Evolutionary conservation across 2,797 vertebrate genomes (phyloP).

Genomic region (Etheostoma perlongum): DNA sequence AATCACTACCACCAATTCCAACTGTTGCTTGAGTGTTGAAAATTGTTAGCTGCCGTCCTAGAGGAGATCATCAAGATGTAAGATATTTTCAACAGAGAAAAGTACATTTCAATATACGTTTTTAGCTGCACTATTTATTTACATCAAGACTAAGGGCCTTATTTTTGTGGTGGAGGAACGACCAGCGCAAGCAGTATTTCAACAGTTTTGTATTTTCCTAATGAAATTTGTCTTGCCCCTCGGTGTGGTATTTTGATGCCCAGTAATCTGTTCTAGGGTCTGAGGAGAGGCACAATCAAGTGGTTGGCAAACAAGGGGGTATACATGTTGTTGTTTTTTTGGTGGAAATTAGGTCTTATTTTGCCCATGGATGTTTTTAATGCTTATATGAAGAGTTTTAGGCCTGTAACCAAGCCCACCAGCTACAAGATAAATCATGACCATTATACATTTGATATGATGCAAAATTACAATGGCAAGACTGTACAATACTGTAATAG

Average conservation of each 20-base stretch:
- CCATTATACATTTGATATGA: too few species aligned
- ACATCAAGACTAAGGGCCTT: neutral
- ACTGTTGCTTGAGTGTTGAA: constrained; percentile 99
- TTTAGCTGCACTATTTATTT: neutral
- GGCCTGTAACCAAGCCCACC: too few species aligned
- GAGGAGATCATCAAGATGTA: constrained; percentile 57
- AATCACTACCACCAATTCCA: constrained; percentile 94
- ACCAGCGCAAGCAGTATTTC: neutral
- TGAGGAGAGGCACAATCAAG: neutral
- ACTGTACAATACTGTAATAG: too few species aligned
- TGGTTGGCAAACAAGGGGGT: neutral
- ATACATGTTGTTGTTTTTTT: neutral
- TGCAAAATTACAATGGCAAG: too few species aligned
- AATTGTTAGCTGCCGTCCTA: constrained; percentile 98
- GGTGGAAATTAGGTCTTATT: neutral
- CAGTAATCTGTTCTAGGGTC: neutral
- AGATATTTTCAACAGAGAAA: constrained; percentile 22
- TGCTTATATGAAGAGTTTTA: too few species aligned
- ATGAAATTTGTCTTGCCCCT: neutral
- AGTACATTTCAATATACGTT: neutral
- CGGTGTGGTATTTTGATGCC: neutral
- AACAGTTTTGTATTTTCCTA: neutral
- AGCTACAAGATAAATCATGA: too few species aligned
- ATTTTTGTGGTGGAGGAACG: neutral
- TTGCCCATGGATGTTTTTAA: too few species aligned